phyloP scores from a whole-genome alignment of 2,888 invertebrate species.

The Limnephilus marmoratus region DNA sequence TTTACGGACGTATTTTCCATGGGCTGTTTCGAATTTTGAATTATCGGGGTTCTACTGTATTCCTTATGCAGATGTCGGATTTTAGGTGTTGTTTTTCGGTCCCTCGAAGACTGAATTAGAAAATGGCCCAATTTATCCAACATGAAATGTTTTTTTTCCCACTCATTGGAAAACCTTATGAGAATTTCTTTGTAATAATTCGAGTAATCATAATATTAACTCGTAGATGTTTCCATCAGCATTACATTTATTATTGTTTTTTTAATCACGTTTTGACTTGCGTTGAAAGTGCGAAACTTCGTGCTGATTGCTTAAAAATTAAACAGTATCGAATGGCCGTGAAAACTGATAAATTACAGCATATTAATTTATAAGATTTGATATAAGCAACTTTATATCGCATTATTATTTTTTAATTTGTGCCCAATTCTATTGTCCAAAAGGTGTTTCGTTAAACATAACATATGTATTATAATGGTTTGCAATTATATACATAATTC shows the following conservation, averaged over 20 bases:
- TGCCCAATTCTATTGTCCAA: background rate
- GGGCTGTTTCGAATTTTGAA: background rate
- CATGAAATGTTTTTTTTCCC: no score
- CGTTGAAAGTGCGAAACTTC: background rate
- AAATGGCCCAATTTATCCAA: no score
- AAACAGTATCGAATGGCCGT: background rate
- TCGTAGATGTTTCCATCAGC: background rate
- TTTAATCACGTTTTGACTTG: background rate
- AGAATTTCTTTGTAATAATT: background rate
- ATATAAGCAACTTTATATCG: no score
- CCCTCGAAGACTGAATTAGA: no score
- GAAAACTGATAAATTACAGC: background rate
- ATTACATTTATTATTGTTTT: background rate
- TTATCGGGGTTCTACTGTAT: background rate
- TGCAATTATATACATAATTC: background rate
- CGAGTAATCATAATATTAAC: background rate
- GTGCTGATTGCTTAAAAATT: no score
- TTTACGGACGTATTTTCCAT: background rate
- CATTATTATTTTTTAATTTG: background rate
- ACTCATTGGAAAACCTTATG: no score
- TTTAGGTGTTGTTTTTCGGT: no score
- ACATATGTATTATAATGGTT: no score
- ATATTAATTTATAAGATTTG: background rate
- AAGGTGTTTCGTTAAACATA: background rate
- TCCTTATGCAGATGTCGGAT: background rate